Evolutionary conservation across 2,797 vertebrate species (phyloP), one percentile per base, ranked within the genome.

Genomic region (Zalophus californianus): DNA sequence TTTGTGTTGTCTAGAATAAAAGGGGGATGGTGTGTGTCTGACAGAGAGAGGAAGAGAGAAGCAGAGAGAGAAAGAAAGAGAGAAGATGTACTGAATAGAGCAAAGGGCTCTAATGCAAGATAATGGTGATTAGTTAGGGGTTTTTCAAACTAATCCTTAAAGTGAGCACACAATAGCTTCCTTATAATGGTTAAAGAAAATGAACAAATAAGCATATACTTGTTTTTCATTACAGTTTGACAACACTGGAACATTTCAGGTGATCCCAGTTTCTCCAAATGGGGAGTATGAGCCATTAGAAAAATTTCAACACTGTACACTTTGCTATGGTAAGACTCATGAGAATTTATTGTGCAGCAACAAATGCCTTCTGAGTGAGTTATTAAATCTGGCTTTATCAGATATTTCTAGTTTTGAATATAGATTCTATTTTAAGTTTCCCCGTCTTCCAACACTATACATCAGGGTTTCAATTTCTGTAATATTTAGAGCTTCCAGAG

Each of bases 251-350:
- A 96, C 95, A 9, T 98, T 98, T 90, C 97, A 98, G 27, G 91
- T 98, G 96, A 97, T 98, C 94, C 95, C 97, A 5, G 41, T 98
- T 73, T 84, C 94, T 89, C 68, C 83, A 66, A 16, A 64, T 38
- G 88, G 21, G 15, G 70, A 68, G 44, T 83, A 52, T 41, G 80
- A 95, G 27, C 48, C 93, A 12, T n/a, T 96, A 72, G 82, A 97
- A 91, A 96, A 78, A 68, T 84, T 98, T 79, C 50, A 0, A 16
- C 32, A 2, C 12, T 98, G 98, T 77, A 97, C 86, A 1, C 97
- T 98, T 66, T 98, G 98, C 94, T 98, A 98, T 64, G 98, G 98
- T 98, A 96, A 97, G 98, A 72, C 68, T 10, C 29, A 7, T 32
- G 58, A 60, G 35, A 35, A 44, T 27, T 56, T 68, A 54, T 73